Conservation (phyloP, 2,113 vertebrate genomes). For the Cettia cetti region DNA sequence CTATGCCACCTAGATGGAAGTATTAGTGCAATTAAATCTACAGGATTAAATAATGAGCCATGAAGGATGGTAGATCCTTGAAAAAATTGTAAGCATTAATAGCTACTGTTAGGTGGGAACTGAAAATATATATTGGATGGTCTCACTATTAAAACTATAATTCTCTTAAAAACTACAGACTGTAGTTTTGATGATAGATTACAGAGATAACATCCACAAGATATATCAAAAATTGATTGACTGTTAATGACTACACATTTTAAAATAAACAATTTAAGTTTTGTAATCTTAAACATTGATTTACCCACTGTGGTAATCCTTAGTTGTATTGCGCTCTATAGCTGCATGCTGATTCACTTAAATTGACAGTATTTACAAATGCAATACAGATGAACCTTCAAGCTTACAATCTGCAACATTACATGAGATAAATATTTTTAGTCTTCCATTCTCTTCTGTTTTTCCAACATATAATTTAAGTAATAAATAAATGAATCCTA, state of each 20-base stretch:
- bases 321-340: not conserved
- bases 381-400: not conserved
- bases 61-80: not conserved
- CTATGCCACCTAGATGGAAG: not conserved
- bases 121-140: not conserved
- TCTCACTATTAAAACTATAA: not conserved
- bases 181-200: not conserved
- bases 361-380: not conserved
- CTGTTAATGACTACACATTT: not conserved
- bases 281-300: not conserved
- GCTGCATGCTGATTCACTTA: not conserved
- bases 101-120: not conserved
- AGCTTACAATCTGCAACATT: not conserved
- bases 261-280: not conserved
- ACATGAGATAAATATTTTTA: not conserved
- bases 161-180: not conserved
- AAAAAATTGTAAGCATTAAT: not conserved
- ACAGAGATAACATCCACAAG: not conserved
- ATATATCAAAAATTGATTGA: not conserved
- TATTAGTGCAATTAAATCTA: not conserved
- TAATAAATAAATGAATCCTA: not conserved
- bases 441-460: not conserved
- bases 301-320: not conserved
- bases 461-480: not conserved
- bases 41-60: not conserved